Conservation (phyloP, 2,113 vertebrate species). For the Himantopus leucocephalus region DNA sequence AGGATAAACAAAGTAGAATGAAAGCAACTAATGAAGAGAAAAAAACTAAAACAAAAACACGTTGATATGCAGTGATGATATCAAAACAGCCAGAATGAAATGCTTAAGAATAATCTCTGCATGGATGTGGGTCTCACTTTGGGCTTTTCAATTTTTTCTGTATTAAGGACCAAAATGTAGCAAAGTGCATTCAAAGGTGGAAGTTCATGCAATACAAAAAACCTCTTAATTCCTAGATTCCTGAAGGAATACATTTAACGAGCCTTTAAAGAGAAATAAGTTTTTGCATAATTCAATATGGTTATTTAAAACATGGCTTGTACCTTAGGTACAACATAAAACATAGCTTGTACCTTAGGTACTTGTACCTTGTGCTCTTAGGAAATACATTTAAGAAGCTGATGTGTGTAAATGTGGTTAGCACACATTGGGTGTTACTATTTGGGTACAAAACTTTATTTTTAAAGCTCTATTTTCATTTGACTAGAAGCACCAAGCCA, state of each 20-base stretch:
- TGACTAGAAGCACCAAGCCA: conserved; percentile 12
- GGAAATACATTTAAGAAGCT: conserved; percentile 18
- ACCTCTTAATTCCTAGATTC: conserved; percentile 16
- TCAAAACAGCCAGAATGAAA: conserved; percentile 74
- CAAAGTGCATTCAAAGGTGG: conserved; percentile 41
- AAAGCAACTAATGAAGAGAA: conserved; percentile 62
- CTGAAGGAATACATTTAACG: conserved; percentile 42
- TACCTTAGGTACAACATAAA: background rate
- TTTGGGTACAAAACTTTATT: conserved; percentile 10
- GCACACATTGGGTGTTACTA: background rate
- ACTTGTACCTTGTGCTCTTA: background rate
- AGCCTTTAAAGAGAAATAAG: conserved; percentile 1
- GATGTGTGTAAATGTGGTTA: background rate
- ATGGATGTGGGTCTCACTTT: conserved; percentile 77
- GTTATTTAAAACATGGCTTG: conserved; percentile 12
- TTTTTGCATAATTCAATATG: conserved; percentile 30
- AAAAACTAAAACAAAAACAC: background rate
- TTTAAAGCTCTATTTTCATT: background rate
- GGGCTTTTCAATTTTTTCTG: conserved; percentile 21
- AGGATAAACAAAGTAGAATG: conserved; percentile 64
- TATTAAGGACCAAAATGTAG: conserved; percentile 43
- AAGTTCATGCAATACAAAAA: conserved; percentile 20
- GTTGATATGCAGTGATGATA: conserved; percentile 61
- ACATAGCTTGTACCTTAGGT: background rate
- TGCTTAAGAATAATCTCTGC: conserved; percentile 77